phyloP scores from a whole-genome alignment of 2,113 vertebrate genomes.

The Odontophorus gujanensis region DNA sequence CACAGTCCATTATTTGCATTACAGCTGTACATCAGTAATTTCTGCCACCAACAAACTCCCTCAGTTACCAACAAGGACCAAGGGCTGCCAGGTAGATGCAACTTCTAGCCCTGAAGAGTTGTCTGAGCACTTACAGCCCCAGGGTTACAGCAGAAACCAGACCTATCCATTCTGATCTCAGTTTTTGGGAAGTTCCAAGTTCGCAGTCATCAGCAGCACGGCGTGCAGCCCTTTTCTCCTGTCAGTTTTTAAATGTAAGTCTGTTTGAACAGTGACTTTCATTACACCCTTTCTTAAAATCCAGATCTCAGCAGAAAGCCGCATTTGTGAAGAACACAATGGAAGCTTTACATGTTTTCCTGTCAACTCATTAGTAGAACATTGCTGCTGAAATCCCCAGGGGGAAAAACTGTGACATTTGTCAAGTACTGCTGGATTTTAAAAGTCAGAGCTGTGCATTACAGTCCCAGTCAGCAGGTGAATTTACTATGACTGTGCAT shows the following conservation, averaged over 20 bases:
- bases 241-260: not conserved
- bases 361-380: not conserved
- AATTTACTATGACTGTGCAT: not conserved
- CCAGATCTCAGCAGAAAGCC: not conserved
- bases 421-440: not conserved
- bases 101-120: not conserved
- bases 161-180: not conserved
- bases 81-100: not conserved
- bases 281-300: not conserved
- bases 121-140: not conserved
- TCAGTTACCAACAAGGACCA: not conserved
- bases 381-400: not conserved
- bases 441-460: not conserved
- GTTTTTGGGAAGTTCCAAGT: not conserved
- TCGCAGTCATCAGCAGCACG: not conserved
- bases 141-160: not conserved
- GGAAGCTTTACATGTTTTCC: not conserved
- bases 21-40: not conserved
- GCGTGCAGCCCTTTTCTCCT: not conserved
- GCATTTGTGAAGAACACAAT: fast-evolving
- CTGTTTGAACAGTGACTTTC: not conserved
- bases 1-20: not conserved
- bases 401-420: not conserved
- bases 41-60: not conserved
- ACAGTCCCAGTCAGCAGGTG: not conserved